A percentile compares a stretch with the other conserved stretches of the same genome.
phyloP scores from a whole-genome alignment of 2,797 vertebrate genomes.

The Rhynchonycteris naso region DNA sequence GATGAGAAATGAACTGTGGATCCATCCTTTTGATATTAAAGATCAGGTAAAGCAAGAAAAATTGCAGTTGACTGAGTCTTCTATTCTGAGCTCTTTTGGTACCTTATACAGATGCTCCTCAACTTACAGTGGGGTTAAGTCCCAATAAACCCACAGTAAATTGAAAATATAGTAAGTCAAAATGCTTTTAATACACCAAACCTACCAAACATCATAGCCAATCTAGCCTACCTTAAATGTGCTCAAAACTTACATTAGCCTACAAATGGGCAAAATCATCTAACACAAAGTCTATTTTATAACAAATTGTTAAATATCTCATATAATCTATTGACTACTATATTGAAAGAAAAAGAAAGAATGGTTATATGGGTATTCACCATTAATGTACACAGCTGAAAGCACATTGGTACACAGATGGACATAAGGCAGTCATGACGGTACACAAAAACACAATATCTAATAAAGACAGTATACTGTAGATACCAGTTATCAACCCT shows the following conservation, averaged over 20 bases:
- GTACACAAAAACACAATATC: neutral
- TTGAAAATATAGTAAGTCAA: neutral
- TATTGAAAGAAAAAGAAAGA: neutral
- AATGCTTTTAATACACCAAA: neutral
- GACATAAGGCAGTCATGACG: neutral
- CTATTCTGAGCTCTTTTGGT: neutral
- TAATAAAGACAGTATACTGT: neutral
- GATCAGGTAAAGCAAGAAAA: neutral
- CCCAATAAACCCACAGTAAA: neutral
- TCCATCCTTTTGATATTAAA: neutral
- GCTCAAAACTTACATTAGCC: neutral
- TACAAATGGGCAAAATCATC: neutral
- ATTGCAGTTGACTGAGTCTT: neutral
- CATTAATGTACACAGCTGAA: neutral
- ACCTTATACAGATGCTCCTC: neutral
- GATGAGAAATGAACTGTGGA: neutral
- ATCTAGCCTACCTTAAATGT: neutral
- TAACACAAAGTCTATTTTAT: neutral
- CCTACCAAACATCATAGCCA: neutral
- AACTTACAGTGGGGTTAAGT: neutral
- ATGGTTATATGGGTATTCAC: neutral
- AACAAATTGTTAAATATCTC: neutral
- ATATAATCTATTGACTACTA: neutral
- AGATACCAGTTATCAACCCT: neutral
- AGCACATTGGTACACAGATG: neutral